phyloP scores from a whole-genome alignment of 2,113 vertebrate species.

The Scortum barcoo region DNA sequence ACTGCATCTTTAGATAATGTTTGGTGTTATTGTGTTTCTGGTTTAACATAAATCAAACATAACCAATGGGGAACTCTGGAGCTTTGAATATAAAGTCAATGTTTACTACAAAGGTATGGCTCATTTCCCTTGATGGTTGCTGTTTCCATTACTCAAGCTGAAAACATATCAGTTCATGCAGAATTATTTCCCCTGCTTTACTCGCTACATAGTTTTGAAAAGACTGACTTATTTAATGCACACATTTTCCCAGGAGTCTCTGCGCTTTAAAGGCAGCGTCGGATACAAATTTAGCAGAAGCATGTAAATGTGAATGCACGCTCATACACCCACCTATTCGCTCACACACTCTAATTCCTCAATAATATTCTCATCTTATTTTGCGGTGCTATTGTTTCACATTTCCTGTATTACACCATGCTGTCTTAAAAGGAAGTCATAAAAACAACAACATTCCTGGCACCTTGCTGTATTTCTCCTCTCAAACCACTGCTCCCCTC shows the following conservation, averaged over 20 bases:
- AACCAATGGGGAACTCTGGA: conserved; percentile 23
- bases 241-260: conserved; percentile 38
- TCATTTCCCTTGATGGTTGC: conserved; percentile 33
- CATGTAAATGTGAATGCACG: conserved; percentile 39
- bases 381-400: conserved; percentile 11
- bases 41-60: conserved; percentile 30
- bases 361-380: conserved; percentile 12
- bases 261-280: conserved; percentile 34
- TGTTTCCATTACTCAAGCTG: conserved; percentile 40
- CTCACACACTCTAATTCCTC: not conserved
- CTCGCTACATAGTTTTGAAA: conserved; percentile 31
- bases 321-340: conserved; percentile 8
- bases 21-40: conserved; percentile 33
- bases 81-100: conserved; percentile 36
- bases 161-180: conserved; percentile 40
- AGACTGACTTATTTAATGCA: conserved; percentile 51
- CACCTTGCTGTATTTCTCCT: conserved; percentile 25
- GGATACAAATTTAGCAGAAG: conserved; percentile 52
- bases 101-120: conserved; percentile 37
- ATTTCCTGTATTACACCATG: conserved; percentile 3
- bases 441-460: conserved; percentile 26
- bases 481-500: conserved; percentile 28
- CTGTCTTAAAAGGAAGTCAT: not conserved
- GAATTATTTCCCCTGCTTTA: conserved; percentile 31
- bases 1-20: conserved; percentile 31